Conservation (phyloP, 2,797 vertebrate species). For the Acipenser transmontanus region DNA sequence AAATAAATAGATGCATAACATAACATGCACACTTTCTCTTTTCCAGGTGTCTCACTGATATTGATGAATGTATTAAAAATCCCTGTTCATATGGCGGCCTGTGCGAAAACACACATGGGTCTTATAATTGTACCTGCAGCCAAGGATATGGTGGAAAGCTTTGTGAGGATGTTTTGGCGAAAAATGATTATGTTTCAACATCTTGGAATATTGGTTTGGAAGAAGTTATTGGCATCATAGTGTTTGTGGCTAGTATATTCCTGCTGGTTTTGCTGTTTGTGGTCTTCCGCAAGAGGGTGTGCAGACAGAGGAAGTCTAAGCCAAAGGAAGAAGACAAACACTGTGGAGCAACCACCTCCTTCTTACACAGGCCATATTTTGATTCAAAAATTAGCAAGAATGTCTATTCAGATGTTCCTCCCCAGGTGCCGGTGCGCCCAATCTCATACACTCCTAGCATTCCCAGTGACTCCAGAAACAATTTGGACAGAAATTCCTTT, state of each 20-base stretch:
- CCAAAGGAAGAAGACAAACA: conserved; percentile 63
- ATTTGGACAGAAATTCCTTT: conserved; percentile 93
- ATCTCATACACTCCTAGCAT: conserved; percentile 98
- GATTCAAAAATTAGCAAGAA: conserved; percentile 87
- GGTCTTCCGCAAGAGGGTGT: conserved; percentile 70
- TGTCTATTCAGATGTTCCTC: conserved; percentile 91
- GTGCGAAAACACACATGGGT: conserved; percentile 89
- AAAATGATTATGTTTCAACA: conserved; percentile 76
- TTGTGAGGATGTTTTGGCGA: conserved; percentile 74
- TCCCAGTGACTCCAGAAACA: conserved; percentile 94
- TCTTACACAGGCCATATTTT: conserved; percentile 87
- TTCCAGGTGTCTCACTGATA: conserved; percentile 78
- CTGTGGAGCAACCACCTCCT: conserved; percentile 61
- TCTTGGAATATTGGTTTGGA: conserved; percentile 94
- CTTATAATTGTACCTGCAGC: conserved; percentile 89
- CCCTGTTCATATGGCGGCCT: conserved; percentile 80
- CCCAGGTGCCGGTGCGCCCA: conserved; percentile 93
- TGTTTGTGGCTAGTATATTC: conserved; percentile 79
- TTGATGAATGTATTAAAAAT: conserved; percentile 83
- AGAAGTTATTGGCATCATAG: conserved; percentile 86
- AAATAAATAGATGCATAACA: no score
- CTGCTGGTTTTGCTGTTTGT: conserved; percentile 81
- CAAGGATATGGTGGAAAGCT: conserved; percentile 68
- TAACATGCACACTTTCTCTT: not conserved
- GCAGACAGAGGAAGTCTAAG: conserved; percentile 58